Percentiles rank a stretch among this genome's conserved stretches.
These are phyloP conservation scores for Caenorhabditis elegans DNA, from an alignment of 1,140 invertebrate species.

Conservation along the genomic window DNA sequence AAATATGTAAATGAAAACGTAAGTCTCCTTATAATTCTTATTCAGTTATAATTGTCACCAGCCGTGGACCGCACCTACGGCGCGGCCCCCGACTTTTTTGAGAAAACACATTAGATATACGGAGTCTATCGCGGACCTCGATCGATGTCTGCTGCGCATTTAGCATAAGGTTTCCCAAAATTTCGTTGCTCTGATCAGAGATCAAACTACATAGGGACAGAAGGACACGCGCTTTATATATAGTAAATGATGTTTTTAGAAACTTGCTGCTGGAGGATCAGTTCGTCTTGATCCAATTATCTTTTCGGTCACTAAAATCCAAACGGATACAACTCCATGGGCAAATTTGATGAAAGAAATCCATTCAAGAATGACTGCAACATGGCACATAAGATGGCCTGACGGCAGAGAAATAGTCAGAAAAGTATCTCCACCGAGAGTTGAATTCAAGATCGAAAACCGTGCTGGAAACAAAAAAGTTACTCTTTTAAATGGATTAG, in stretches of 20 bases:
- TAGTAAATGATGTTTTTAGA: conserved; percentile 72
- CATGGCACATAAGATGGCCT: conserved; percentile 44
- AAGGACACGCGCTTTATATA: too few species aligned
- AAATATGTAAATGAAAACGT: conserved; percentile 4
- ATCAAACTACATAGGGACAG: too few species aligned
- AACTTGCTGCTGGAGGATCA: conserved; percentile 11
- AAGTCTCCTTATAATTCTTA: conserved; percentile 72
- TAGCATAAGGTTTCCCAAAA: too few species aligned
- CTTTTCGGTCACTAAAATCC: not conserved
- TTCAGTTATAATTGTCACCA: not conserved
- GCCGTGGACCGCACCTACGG: too few species aligned
- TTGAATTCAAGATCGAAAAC: conserved; percentile 70
- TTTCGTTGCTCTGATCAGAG: too few species aligned
- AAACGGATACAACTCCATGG: not conserved
- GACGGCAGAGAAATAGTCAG: conserved; percentile 43
- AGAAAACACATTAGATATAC: too few species aligned
- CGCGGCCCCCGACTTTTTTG: too few species aligned
- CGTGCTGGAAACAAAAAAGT: conserved; percentile 86
- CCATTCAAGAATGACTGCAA: conserved; percentile 42
- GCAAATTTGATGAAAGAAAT: conserved; percentile 67
- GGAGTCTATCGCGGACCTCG: too few species aligned
- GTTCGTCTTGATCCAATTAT: conserved; percentile 35
- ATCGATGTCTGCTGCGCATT: too few species aligned
- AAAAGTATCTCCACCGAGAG: conserved; percentile 27
- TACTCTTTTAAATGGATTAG: conserved; percentile 83